Conservation (phyloP, 2,797 vertebrate species). For the Dermochelys coriacea region DNA sequence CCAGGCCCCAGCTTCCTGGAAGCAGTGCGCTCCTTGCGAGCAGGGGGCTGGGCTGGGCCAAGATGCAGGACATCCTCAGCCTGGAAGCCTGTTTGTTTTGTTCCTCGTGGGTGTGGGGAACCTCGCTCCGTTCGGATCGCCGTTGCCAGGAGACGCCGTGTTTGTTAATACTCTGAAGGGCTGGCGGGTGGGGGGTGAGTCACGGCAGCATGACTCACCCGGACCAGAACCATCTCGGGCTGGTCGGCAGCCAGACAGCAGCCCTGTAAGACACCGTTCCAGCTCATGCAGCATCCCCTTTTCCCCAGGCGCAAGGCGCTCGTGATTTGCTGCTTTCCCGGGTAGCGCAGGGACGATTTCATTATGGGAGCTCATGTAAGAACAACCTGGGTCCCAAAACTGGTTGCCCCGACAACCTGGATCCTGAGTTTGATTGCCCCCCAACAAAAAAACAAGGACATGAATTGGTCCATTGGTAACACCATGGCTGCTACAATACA, state of each 20-base stretch:
- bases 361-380: background rate
- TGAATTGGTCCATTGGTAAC: background rate
- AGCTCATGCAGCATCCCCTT: background rate
- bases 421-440: background rate
- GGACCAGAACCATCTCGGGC: constrained; percentile 47
- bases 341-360: background rate
- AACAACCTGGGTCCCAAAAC: background rate
- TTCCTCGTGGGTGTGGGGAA: background rate
- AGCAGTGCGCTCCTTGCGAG: background rate
- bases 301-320: background rate
- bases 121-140: background rate
- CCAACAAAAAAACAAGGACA: background rate
- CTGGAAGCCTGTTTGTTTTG: background rate
- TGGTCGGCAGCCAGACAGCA: constrained; percentile 58
- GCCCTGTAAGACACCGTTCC: background rate
- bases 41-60: background rate
- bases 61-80: background rate
- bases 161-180: constrained; percentile 69
- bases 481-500: background rate
- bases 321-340: background rate
- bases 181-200: constrained; percentile 63
- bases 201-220: constrained; percentile 64
- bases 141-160: constrained; percentile 60
- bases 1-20: background rate
- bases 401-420: background rate